phyloP scores from a whole-genome alignment of 1,140 invertebrate genomes.

The Agraylea sexmaculata region DNA sequence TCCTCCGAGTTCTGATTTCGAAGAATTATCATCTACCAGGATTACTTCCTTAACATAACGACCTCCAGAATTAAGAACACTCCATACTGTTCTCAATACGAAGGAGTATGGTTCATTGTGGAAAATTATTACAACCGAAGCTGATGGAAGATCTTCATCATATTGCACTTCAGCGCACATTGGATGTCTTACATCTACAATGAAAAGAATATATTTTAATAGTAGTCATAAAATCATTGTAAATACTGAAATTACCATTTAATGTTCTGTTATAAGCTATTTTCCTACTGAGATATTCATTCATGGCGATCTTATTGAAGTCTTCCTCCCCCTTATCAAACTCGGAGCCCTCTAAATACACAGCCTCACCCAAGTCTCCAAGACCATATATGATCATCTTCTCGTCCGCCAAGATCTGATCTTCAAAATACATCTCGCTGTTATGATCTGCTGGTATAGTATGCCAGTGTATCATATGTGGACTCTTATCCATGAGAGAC shows the following conservation, averaged over 20 bases:
- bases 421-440: neutral
- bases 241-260: constrained; percentile 6
- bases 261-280: constrained; percentile 11
- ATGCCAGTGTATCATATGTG: no score
- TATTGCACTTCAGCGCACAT: constrained; percentile 36
- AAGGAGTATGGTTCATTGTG: constrained; percentile 83
- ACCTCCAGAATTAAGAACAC: constrained; percentile 71
- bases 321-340: neutral
- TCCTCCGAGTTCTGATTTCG: constrained; percentile 59
- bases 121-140: constrained; percentile 72
- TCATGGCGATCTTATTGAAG: constrained; percentile 9
- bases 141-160: constrained; percentile 40
- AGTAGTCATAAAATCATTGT: no score
- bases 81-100: constrained; percentile 73
- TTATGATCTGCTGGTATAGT: no score
- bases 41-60: constrained; percentile 63
- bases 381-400: neutral
- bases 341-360: neutral
- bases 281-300: constrained; percentile 8
- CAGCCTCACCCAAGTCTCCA: constrained; percentile 5
- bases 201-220: neutral
- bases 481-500: no score
- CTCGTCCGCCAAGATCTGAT: neutral
- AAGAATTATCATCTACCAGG: constrained; percentile 80
- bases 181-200: constrained; percentile 40